Evolutionary conservation across 2,797 vertebrate species (phyloP).

Genomic region (Astyanax mexicanus): DNA sequence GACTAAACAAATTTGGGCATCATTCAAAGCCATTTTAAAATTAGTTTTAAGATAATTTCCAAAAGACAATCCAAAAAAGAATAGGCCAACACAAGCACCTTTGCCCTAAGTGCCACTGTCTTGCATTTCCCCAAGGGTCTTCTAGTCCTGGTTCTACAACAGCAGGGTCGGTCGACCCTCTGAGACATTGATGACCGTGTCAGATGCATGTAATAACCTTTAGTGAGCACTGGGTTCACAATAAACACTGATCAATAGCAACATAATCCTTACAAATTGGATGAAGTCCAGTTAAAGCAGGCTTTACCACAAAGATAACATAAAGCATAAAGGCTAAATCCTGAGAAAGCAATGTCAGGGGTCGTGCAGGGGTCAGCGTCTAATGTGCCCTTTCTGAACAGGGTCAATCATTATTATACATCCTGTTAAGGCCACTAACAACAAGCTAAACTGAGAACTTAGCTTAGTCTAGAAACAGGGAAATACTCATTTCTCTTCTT

Average conservation of each 20-base stretch:
- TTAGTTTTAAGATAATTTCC: too few relatives aligned
- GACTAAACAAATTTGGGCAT: too few relatives aligned
- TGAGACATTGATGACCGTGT: conserved; percentile 8
- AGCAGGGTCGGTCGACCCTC: conserved; percentile 22
- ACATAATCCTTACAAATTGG: conserved; percentile 18
- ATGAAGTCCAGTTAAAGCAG: conserved; percentile 19
- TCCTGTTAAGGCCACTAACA: neutral
- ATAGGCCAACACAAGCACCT: conserved; percentile 2
- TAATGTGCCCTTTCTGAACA: neutral
- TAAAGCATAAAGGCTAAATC: conserved; percentile 4
- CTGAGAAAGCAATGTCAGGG: neutral
- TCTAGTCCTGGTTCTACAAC: conserved; percentile 21
- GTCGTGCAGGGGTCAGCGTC: conserved; percentile 4
- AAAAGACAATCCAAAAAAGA: too few relatives aligned
- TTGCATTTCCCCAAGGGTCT: conserved; percentile 12
- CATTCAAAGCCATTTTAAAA: too few relatives aligned
- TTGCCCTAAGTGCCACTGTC: conserved; percentile 5
- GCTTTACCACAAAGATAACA: neutral
- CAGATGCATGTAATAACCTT: neutral
- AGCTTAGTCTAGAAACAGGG: too few relatives aligned
- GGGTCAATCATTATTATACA: neutral
- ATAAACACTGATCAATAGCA: conserved; percentile 31
- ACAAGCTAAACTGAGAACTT: too few relatives aligned
- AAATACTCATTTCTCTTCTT: too few relatives aligned
- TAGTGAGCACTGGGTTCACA: neutral